Base-by-base conservation (phyloP, 2,888 invertebrate species). In the Drosophila subsilvestris region DNA sequence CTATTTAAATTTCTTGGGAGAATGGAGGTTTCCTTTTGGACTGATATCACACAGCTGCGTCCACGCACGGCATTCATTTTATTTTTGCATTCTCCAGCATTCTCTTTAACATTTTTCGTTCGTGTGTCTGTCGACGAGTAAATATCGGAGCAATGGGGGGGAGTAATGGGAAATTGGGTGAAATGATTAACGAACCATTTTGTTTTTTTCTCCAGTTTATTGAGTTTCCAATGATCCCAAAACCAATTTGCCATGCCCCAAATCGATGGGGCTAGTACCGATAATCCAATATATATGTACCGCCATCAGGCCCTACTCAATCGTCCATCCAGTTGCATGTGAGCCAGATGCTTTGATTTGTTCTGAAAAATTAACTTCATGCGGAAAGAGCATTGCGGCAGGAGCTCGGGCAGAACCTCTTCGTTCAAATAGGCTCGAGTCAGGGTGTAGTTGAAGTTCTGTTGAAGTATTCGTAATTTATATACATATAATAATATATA, bases 361-460 rank as follows among this genome's bases (percentile, higher is more conserved):
- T 74, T 54, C 0, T 48, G 55, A 37, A 76, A 75, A 1, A 54
- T 20, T 17, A 65, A 6, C 10, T 57, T 72, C 7, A 83, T 12
- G 17, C 59, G 67, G 42, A 59, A 83, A 7, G 49, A 69, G 48
- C 80, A 76, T 2, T 76, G 67, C 4, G 81, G 80, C 20, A 81
- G 53, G 17, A 86, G 59, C 17, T 74, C 71, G 14, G 83, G 86
- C 17, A 81, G 51, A 9, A 56, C 9, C 1, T 58, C 44, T 44
- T 80, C 81, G 37, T 86, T 69, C 6, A 86, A 18, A 44, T 65
- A 81, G 48, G 69, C 71, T 1, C 80, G 71, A 3, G 51, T 37
- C 2, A 80, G 50, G 1, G 76, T 62, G 60, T 82, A 82, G 45
- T 82, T 83, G 3, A 78, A 55, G 20, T 86, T 58, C 86, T 82